phyloP scores from a whole-genome alignment of 2,797 vertebrate species.

The Eleutherodactylus coqui region DNA sequence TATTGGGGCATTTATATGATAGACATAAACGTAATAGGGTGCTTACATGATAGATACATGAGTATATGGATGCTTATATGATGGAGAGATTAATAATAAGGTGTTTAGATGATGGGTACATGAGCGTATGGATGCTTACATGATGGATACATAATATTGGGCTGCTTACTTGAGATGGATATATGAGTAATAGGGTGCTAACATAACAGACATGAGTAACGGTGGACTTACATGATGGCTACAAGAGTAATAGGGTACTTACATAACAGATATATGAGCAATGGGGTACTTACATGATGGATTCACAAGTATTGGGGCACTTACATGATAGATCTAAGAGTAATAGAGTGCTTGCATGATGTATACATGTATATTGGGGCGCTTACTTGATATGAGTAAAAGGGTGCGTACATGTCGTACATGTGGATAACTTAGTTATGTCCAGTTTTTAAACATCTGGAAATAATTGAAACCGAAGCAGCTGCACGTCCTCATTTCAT shows the following conservation, averaged over 20 bases:
- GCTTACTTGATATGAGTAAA: no score
- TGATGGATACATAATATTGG: no score
- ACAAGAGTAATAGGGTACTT: background rate
- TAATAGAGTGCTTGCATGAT: background rate
- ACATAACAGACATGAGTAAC: background rate
- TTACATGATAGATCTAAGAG: no score
- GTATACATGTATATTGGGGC: no score
- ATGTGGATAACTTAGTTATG: background rate
- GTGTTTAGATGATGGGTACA: background rate
- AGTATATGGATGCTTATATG: background rate
- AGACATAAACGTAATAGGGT: background rate
- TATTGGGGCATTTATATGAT: background rate
- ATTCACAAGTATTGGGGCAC: no score
- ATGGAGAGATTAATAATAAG: background rate
- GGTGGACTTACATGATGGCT: background rate
- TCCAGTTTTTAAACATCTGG: background rate
- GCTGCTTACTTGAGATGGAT: background rate
- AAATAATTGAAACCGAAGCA: background rate
- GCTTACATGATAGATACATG: background rate
- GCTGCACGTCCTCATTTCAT: background rate
- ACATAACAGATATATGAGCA: background rate
- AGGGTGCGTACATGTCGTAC: background rate
- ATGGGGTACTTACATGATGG: background rate
- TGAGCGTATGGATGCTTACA: background rate
- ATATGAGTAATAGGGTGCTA: background rate